Evolutionary conservation across 2,113 vertebrate genomes (phyloP).

Genomic region (Phalacrocorax brasilianus): DNA sequence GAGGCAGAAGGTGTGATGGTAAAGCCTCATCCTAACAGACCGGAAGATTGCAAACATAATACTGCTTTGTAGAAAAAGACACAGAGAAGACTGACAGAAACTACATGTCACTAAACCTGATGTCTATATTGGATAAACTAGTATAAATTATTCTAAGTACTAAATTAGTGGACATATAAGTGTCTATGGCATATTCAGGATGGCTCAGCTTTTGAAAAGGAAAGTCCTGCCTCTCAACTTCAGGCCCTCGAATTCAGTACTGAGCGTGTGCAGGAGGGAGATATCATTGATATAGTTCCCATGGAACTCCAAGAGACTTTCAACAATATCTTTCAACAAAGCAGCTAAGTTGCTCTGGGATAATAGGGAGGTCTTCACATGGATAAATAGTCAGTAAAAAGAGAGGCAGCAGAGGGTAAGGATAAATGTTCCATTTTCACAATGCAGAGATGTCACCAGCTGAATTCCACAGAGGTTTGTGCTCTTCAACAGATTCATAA

Average conservation of each 20-base stretch:
- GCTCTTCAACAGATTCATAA: constrained; percentile 13
- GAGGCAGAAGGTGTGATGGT: neutral
- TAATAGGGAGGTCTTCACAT: neutral
- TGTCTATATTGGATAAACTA: neutral
- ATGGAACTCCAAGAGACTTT: constrained; percentile 13
- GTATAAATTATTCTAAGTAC: neutral
- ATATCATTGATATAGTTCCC: neutral
- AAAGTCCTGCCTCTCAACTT: neutral
- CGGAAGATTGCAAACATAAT: neutral
- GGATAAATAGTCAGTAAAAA: neutral
- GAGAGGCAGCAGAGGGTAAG: neutral
- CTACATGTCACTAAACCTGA: neutral
- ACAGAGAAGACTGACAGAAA: neutral
- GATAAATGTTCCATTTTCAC: constrained; percentile 44
- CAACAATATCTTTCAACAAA: neutral
- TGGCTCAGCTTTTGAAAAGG: neutral
- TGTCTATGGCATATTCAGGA: neutral
- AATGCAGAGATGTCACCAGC: neutral
- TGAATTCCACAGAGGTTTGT: constrained; percentile 25
- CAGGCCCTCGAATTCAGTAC: neutral
- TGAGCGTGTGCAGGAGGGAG: neutral
- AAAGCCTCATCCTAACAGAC: neutral
- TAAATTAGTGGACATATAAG: neutral
- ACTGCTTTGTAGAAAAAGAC: neutral
- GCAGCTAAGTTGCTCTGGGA: constrained; percentile 2